Conservation (phyloP, 2,797 vertebrate genomes). For the Spinus olivaceus region DNA sequence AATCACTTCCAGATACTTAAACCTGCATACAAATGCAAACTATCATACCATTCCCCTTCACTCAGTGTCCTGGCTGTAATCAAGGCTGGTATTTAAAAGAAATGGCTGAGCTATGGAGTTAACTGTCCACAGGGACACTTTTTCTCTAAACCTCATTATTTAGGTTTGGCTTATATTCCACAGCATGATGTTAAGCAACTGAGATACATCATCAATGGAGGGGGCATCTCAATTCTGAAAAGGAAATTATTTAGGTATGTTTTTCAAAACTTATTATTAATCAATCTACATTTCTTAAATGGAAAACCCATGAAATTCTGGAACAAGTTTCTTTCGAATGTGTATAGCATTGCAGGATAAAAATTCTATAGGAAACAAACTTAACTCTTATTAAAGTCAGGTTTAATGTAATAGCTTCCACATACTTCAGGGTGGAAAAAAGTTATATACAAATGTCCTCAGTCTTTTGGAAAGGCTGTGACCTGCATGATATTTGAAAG, state of each 20-base stretch:
- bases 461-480: conserved; percentile 78
- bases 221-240: conserved; percentile 1
- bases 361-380: conserved; percentile 27
- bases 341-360: background rate
- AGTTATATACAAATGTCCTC: conserved; percentile 79
- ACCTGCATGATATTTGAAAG: conserved; percentile 81
- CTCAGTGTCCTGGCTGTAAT: background rate
- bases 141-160: conserved; percentile 16
- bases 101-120: background rate
- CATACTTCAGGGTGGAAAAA: conserved; percentile 69
- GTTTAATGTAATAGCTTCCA: conserved; percentile 67
- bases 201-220: background rate
- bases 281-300: background rate
- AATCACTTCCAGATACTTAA: background rate
- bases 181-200: conserved; percentile 35
- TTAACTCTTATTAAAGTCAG: conserved; percentile 53
- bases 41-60: background rate
- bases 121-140: background rate
- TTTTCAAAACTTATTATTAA: conserved; percentile 2
- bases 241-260: background rate
- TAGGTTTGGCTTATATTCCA: conserved; percentile 25
- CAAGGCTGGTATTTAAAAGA: conserved; percentile 23
- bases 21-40: background rate
- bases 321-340: conserved; percentile 16
- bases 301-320: background rate